These are phyloP conservation scores for Lepus townsendii DNA, from an alignment of 2,797 vertebrate species.

Conservation along the genomic window DNA sequence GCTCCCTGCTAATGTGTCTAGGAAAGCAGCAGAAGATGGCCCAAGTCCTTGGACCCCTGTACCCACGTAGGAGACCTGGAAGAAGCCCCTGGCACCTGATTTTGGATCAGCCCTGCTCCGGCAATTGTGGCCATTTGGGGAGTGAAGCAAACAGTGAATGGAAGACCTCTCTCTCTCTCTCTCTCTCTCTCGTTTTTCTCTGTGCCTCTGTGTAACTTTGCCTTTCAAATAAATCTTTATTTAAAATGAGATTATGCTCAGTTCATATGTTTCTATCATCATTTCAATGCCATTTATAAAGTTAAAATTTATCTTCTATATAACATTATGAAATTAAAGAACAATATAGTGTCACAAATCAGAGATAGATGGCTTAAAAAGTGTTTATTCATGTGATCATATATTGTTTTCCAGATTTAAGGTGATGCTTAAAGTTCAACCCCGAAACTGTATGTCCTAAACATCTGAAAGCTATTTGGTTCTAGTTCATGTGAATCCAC, in stretches of 20 bases:
- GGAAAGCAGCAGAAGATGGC: too few species aligned
- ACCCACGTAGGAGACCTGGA: too few species aligned
- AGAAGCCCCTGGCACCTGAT: too few species aligned
- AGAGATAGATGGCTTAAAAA: not conserved
- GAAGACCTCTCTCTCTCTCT: too few species aligned
- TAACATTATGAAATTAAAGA: not conserved
- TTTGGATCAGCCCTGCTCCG: too few species aligned
- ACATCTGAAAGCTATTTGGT: not conserved
- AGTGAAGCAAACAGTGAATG: too few species aligned
- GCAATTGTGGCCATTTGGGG: too few species aligned
- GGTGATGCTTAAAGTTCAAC: not conserved
- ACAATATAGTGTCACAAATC: not conserved
- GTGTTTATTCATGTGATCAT: not conserved
- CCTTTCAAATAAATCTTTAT: not conserved
- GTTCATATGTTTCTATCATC: not conserved
- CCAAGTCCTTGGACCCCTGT: too few species aligned
- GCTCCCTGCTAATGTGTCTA: too few species aligned
- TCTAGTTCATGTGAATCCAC: not conserved
- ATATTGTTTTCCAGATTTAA: slow-evolving; percentile 20
- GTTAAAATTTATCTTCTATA: not conserved
- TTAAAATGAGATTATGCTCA: not conserved
- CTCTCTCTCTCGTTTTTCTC: too few species aligned
- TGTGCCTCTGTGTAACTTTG: too few species aligned
- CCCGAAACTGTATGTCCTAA: not conserved
- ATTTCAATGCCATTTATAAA: not conserved